These are phyloP conservation scores for Brienomyrus brachyistius DNA, from an alignment of 2,113 vertebrate genomes.

Conservation along the genomic window DNA sequence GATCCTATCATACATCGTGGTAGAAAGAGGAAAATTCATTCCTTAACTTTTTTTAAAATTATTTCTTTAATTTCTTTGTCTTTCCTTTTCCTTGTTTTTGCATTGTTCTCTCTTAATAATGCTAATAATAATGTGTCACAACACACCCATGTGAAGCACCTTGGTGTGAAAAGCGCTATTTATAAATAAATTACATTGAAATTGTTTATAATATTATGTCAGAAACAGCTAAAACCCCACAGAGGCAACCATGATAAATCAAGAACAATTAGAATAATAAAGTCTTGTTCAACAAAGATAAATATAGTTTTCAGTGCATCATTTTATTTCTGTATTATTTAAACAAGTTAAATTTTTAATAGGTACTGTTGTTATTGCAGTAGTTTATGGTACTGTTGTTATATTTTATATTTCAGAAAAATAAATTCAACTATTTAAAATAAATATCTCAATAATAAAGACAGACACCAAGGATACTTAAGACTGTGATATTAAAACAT, in stretches of 20 bases:
- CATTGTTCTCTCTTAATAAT: neutral
- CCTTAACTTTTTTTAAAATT: neutral
- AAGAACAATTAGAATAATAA: neutral
- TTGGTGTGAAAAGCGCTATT: neutral
- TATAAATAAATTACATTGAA: neutral
- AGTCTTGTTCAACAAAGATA: neutral
- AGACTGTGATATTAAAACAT: neutral
- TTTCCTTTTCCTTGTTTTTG: neutral
- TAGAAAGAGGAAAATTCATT: neutral
- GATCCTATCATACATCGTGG: neutral
- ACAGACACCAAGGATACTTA: neutral
- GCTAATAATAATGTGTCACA: neutral
- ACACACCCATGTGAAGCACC: neutral
- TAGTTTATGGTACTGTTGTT: too few species aligned
- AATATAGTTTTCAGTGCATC: neutral
- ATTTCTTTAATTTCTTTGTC: neutral
- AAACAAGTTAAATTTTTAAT: neutral
- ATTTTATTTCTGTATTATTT: neutral
- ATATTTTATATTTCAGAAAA: neutral
- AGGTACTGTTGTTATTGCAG: neutral
- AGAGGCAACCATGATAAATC: neutral
- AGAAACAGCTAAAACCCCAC: neutral
- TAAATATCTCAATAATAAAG: neutral
- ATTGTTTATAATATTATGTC: neutral
- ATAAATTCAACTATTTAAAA: neutral